Conservation (phyloP, 2,797 vertebrate genomes). For the Apogon talboti region DNA sequence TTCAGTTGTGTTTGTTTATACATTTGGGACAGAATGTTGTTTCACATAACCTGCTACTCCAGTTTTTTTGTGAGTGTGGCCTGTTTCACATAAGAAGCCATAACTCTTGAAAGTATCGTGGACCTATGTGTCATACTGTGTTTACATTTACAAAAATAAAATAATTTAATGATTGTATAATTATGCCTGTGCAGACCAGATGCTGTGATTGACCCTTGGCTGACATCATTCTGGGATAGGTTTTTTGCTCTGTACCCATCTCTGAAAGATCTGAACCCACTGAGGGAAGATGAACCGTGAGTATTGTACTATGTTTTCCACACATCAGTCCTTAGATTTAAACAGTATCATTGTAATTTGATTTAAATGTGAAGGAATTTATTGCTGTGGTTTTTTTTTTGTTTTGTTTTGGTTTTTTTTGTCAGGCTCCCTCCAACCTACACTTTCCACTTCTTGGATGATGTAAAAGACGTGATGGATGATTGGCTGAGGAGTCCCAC, state of each 20-base stretch:
- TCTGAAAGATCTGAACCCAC: conserved; percentile 64
- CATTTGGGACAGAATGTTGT: too few relatives aligned
- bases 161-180: background rate
- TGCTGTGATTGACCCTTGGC: conserved; percentile 92
- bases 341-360: too few relatives aligned
- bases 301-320: conserved; percentile 47
- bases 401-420: background rate
- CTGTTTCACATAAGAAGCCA: too few relatives aligned
- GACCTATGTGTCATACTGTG: too few relatives aligned
- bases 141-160: too few relatives aligned
- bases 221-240: conserved; percentile 88
- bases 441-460: conserved; percentile 83
- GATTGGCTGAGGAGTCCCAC: conserved; percentile 21
- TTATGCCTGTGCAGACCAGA: conserved; percentile 82
- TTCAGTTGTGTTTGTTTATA: too few relatives aligned
- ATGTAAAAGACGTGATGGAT: conserved; percentile 3
- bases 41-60: too few relatives aligned
- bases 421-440: conserved; percentile 89
- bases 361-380: too few relatives aligned
- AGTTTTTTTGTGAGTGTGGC: too few relatives aligned
- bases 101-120: too few relatives aligned
- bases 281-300: conserved; percentile 86
- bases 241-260: conserved; percentile 82
- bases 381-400: background rate
- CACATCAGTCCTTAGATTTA: too few relatives aligned